These are phyloP conservation scores for Stegana nigrithorax DNA, from an alignment of 2,888 invertebrate species.

Conservation along the genomic window DNA sequence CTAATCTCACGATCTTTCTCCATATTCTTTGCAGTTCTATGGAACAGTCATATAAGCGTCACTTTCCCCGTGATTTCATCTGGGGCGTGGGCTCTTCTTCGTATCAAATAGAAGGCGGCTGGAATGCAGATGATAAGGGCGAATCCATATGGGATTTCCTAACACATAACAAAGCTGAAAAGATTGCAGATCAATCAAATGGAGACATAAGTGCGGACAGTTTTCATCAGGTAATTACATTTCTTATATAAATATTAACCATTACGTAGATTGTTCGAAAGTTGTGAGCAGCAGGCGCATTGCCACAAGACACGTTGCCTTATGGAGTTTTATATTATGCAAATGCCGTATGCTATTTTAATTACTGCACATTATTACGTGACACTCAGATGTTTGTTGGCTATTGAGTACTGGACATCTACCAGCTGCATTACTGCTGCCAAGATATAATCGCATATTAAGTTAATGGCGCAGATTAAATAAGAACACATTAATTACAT, in stretches of 20 bases:
- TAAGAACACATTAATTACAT: neutral
- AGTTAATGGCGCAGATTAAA: no score
- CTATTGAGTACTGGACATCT: neutral
- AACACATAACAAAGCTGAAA: slow-evolving; percentile 72
- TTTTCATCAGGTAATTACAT: slow-evolving; percentile 68
- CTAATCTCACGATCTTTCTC: no score
- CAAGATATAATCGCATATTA: no score
- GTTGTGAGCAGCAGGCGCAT: no score
- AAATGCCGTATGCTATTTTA: neutral
- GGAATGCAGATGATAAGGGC: slow-evolving; percentile 70
- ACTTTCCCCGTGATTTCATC: slow-evolving; percentile 66
- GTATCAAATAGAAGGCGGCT: slow-evolving; percentile 68
- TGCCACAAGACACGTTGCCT: no score
- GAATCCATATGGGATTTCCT: slow-evolving; percentile 75
- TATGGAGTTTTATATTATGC: no score
- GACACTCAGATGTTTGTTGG: neutral
- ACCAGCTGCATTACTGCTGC: no score
- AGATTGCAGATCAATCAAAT: slow-evolving; percentile 73
- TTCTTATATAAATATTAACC: neutral
- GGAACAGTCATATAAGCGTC: slow-evolving; percentile 34
- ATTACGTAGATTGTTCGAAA: no score
- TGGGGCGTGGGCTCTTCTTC: slow-evolving; percentile 68
- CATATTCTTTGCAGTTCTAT: slow-evolving; percentile 28
- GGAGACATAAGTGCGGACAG: slow-evolving; percentile 74
- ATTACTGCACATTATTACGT: no score